phyloP scores from a whole-genome alignment of 1,140 invertebrate species.

The Halyomorpha halys region DNA sequence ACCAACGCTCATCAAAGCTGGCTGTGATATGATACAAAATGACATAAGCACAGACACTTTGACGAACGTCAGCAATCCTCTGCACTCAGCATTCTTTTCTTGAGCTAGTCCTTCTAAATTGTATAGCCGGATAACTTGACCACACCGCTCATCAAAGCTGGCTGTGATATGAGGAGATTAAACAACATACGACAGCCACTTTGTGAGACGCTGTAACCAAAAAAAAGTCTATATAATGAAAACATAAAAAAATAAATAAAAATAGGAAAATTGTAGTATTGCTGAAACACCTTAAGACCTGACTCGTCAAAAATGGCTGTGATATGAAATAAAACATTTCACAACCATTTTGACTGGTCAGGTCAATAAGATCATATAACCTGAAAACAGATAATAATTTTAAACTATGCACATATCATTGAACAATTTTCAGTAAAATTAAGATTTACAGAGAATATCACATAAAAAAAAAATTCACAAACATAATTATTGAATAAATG shows the following conservation, averaged over 20 bases:
- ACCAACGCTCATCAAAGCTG: constrained; percentile 67
- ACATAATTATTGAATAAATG: no score
- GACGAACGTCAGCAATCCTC: constrained; percentile 29
- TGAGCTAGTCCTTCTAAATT: background rate
- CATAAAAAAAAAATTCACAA: no score
- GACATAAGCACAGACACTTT: constrained; percentile 52
- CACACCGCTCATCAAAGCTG: constrained; percentile 67
- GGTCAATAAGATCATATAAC: constrained; percentile 3
- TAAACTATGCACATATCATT: no score
- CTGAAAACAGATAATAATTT: background rate
- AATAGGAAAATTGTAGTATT: background rate
- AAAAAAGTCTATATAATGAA: background rate
- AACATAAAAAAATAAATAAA: background rate
- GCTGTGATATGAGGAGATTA: constrained; percentile 55
- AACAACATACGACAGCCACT: constrained; percentile 50
- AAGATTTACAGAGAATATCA: no score
- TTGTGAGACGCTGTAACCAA: constrained; percentile 43
- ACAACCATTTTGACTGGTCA: constrained; percentile 66
- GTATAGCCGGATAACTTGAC: constrained; percentile 23
- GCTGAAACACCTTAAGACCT: constrained; percentile 37
- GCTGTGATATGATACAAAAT: constrained; percentile 53
- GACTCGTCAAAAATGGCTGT: constrained; percentile 82
- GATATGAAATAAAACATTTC: constrained; percentile 71
- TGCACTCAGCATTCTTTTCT: background rate
- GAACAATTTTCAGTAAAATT: no score